A percentile compares a stretch with the other conserved stretches of the same genome.
phyloP scores from a whole-genome alignment of 2,113 vertebrate species.

The Scopus umbretta region DNA sequence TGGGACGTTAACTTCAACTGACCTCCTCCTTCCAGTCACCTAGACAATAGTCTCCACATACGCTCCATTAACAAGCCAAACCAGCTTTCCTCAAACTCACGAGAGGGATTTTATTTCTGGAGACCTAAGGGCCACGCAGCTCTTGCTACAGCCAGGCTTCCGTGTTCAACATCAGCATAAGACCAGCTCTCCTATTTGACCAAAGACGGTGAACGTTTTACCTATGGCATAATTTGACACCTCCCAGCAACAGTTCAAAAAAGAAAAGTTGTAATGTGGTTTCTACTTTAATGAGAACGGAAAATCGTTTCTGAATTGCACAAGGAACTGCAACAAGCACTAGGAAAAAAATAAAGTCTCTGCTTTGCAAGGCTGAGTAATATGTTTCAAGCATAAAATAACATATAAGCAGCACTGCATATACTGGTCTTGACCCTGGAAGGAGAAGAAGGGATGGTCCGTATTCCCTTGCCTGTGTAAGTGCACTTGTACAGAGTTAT shows the following conservation, averaged over 20 bases:
- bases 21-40: neutral
- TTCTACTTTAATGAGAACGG: neutral
- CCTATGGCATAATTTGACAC: neutral
- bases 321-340: neutral
- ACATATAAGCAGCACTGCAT: neutral
- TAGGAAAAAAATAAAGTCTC: neutral
- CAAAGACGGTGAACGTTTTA: neutral
- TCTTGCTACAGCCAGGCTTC: neutral
- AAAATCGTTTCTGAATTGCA: neutral
- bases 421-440: neutral
- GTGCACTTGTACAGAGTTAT: neutral
- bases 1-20: neutral
- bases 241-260: neutral
- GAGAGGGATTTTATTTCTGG: neutral
- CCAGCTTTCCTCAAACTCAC: neutral
- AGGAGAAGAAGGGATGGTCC: neutral
- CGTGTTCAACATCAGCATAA: neutral
- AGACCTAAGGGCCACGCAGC: neutral
- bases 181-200: neutral
- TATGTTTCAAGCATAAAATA: neutral
- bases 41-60: neutral
- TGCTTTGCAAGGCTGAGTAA: neutral
- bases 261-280: neutral
- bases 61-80: neutral
- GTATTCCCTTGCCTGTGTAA: neutral